Base-by-base conservation (phyloP, 2,888 invertebrate genomes). In the Agrotis puta region DNA sequence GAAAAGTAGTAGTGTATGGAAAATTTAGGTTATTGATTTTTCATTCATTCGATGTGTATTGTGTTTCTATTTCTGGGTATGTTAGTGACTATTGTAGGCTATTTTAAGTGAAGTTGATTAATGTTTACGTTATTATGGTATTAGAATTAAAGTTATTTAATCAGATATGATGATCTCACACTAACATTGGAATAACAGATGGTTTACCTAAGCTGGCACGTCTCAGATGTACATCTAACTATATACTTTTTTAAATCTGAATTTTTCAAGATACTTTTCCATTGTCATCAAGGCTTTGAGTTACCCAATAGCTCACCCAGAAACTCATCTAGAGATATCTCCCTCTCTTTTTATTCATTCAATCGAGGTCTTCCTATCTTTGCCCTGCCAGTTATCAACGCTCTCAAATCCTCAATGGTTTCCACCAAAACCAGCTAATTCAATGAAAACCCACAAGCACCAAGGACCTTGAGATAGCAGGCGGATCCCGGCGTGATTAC, bases 371-470 rank as follows among this genome's bases (percentile, higher is more conserved):
- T 39, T 39, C 39, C 39, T 39, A 11, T 39, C 39, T 39, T 11
- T 39, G 33, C 9, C 33, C 39, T 39, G 39, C 11, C 56, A 6
- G 33, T 18, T 14, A 27, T 59, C 22, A 43, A 67, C 5, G 45
- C 22, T 39, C 33, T 16, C n/a, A 62, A 2, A 20, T 27, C 24
- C 24, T 58, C 27, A 65, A 62, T 62, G 4, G 6, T n/a, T 18
- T 27, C 33, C 9, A 51, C 48, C 65, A 64, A 81, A 63, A 63
- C 61, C 61, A 27, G 11, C 64, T 73, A 82, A 83, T 84, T 84
- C 57, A 66, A 70, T 77, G 88, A 88, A 88, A 83, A 67, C 88
- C 82, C 67, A 81, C 85, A 88, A 88, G 82, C 50, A 62, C 61
- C 64, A 71, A 62, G 70, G 63, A 67, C 82, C 84, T 85, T 86